A percentile compares a stretch with the other conserved stretches of the same genome.
Evolutionary conservation across 1,140 invertebrate genomes (phyloP).

Genomic region (Contarinia nasturtii): DNA sequence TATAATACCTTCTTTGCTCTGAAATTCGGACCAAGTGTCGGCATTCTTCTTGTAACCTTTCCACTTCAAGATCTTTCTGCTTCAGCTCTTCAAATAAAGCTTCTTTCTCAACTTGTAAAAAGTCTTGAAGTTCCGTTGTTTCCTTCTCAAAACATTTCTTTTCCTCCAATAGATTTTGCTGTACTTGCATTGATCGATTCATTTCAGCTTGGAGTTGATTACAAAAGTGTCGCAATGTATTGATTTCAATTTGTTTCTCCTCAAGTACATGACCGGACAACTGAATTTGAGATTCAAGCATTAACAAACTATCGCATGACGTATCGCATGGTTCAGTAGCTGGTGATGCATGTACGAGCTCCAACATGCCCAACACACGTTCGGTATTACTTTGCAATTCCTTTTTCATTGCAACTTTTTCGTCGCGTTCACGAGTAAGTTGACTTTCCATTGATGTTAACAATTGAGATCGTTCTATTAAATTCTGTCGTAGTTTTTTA

Average conservation of each 20-base stretch:
- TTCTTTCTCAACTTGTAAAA: constrained; percentile 55
- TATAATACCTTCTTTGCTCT: constrained; percentile 58
- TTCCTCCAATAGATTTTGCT: constrained; percentile 44
- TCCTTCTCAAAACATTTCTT: constrained; percentile 49
- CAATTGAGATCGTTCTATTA: constrained; percentile 5
- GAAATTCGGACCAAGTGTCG: constrained; percentile 55
- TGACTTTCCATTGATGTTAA: constrained; percentile 10
- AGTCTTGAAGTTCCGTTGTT: constrained; percentile 52
- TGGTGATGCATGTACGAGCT: constrained; percentile 21
- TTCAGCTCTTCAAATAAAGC: constrained; percentile 42
- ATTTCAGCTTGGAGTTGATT: constrained; percentile 38
- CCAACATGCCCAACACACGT: constrained; percentile 47
- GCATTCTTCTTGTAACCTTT: constrained; percentile 51
- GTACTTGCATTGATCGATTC: constrained; percentile 33
- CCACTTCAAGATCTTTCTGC: constrained; percentile 34
- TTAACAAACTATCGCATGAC: constrained; percentile 46
- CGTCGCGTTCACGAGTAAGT: constrained; percentile 40
- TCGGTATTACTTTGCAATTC: constrained; percentile 52
- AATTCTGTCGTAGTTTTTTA: constrained; percentile 9
- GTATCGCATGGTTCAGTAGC: constrained; percentile 28
- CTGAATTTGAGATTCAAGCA: constrained; percentile 52
- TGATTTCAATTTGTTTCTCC: constrained; percentile 54
- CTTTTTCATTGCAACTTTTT: constrained; percentile 45
- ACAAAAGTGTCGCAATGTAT: constrained; percentile 42
- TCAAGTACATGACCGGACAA: constrained; percentile 51